Evolutionary conservation across 2,888 invertebrate genomes (phyloP).

Genomic region (Temnothorax unifasciatus): DNA sequence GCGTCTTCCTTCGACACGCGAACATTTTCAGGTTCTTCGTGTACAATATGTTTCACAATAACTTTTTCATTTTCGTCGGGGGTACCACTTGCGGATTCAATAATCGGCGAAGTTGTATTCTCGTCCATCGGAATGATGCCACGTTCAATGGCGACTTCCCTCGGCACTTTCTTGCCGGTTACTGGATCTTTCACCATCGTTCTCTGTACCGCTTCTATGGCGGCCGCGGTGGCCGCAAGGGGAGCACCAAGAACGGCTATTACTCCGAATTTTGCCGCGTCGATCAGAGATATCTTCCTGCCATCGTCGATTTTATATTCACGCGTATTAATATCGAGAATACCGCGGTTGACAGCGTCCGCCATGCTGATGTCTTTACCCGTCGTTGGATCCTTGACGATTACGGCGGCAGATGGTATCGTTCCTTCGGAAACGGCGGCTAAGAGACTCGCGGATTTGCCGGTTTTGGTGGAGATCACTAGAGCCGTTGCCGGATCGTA

Average conservation of each 20-base stretch:
- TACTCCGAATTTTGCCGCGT: conserved; percentile 93
- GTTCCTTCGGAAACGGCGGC: conserved; percentile 92
- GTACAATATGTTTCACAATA: background rate
- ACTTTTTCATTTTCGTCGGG: background rate
- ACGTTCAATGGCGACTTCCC: conserved; percentile 93
- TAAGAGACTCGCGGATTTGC: conserved; percentile 91
- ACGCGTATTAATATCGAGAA: conserved; percentile 91
- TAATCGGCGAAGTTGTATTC: conserved; percentile 79
- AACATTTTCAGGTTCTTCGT: background rate
- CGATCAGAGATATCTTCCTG: conserved; percentile 90
- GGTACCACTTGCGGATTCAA: conserved; percentile 12
- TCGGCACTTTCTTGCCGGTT: conserved; percentile 92
- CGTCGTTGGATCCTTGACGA: conserved; percentile 90
- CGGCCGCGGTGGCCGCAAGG: conserved; percentile 90
- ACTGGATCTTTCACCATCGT: conserved; percentile 92
- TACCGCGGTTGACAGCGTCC: conserved; percentile 92
- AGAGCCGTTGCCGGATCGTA: conserved; percentile 93
- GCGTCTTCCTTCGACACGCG: background rate
- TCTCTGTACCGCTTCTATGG: conserved; percentile 89
- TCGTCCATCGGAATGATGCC: conserved; percentile 88
- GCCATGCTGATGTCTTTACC: conserved; percentile 90
- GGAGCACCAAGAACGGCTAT: conserved; percentile 92
- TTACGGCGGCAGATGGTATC: conserved; percentile 90
- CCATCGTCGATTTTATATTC: conserved; percentile 90
- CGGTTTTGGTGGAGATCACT: conserved; percentile 91